Evolutionary conservation across 2,888 invertebrate genomes (phyloP), one percentile per base, ranked within the genome.

Genomic region (Diaperis boleti): DNA sequence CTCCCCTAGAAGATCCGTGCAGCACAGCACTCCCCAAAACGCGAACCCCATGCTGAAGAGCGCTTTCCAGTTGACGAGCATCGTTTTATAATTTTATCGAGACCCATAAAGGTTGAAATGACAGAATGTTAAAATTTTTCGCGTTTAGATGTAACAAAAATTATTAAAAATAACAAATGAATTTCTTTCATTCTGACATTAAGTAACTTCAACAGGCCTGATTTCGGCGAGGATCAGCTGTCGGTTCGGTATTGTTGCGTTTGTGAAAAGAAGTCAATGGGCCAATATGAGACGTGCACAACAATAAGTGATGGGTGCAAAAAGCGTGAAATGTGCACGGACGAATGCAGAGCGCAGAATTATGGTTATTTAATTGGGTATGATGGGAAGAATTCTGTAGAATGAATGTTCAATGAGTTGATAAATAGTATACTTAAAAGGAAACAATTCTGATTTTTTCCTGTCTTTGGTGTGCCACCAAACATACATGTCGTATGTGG

Each of bases 181-280:
- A 44, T 60, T 35, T 39, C 13, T 49, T 5, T 14, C n/a, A 39
- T 47, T 31, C 3, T 52, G 52, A 59, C 42, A 22, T 31, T 29
- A 50, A 39, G 7, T 20, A n/a, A 33, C 26, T 42, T n/a, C 45
- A 41, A 54, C 54, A 42, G 35, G 44, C 41, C 54, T 60, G 33
- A 60, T 35, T 10, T 52, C 20, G 35, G 15, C 15, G 20, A 17
- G 41, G 31, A 44, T 35, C 60, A 52, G 42, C 59, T 49, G 59
- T 45, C 49, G n/a, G 15, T 14, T 13, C 6, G n/a, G 29, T 29
- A 20, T 59, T 52, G 26, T 35, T 52, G 15, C 7, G 37, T 7
- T 20, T 49, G 35, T 60, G 52, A 60, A 60, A 42, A 54, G 44
- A 41, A 60, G 60, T 60, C 60, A 60, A 60, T 54, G 44, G 60